Evolutionary conservation across 2,797 vertebrate species (phyloP).

Genomic region (Liparis tanakae): DNA sequence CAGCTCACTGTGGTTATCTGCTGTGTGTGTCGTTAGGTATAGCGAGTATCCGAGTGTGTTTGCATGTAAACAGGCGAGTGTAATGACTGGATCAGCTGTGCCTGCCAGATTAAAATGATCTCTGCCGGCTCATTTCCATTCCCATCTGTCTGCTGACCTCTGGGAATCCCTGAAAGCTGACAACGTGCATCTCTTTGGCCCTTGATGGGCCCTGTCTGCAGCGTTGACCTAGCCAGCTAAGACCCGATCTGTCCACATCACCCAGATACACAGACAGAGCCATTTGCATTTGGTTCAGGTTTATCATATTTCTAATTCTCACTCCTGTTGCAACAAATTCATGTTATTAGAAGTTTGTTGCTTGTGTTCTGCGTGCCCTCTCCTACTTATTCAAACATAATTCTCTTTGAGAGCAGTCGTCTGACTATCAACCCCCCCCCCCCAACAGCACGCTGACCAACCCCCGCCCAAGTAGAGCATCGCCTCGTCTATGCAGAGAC

Average conservation of each 20-base stretch:
- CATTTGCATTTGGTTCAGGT: conserved; percentile 21
- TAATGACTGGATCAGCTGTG: conserved; percentile 81
- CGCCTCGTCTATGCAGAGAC: conserved; percentile 43
- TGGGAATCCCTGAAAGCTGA: conserved; percentile 69
- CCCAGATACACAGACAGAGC: conserved; percentile 12
- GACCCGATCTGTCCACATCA: conserved; percentile 37
- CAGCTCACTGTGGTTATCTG: conserved; percentile 13
- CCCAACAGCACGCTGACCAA: conserved; percentile 37
- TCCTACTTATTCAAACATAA: conserved; percentile 1
- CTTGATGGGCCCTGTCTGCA: conserved; percentile 67
- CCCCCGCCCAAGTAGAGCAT: conserved; percentile 33
- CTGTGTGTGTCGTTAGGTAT: conserved; percentile 37
- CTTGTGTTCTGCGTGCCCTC: background rate
- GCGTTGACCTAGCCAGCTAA: conserved; percentile 58
- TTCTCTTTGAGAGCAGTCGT: conserved; percentile 31
- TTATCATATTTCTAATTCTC: conserved; percentile 5
- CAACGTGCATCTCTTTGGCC: conserved; percentile 62
- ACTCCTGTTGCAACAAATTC: background rate
- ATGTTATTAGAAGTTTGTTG: background rate
- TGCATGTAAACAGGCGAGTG: conserved; percentile 74
- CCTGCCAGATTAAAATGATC: conserved; percentile 81
- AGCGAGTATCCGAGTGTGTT: conserved; percentile 53
- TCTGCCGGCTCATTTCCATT: conserved; percentile 81
- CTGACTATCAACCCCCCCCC: conserved; percentile 3
- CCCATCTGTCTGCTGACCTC: conserved; percentile 87